A percentile compares a stretch with the other conserved stretches of the same genome.
Conservation (phyloP, 2,797 vertebrate species). For the Crenuchus spilurus region DNA sequence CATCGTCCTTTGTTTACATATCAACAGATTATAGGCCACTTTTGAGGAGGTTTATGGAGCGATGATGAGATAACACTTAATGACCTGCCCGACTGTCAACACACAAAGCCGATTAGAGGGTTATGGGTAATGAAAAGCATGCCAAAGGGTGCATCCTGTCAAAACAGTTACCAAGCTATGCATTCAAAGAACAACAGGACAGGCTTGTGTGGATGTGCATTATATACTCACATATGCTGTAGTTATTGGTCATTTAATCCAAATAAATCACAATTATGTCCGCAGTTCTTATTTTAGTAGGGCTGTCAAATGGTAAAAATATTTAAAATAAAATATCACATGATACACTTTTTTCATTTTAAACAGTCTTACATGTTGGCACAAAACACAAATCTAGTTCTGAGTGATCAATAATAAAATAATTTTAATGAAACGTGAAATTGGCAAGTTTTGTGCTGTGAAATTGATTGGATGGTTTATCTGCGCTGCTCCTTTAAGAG, state of each 20-base stretch:
- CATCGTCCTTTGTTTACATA: conserved; percentile 64
- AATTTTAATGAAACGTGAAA: too few relatives aligned
- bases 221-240: neutral
- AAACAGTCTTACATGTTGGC: too few relatives aligned
- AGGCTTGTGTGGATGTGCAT: neutral
- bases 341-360: too few relatives aligned
- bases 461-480: too few relatives aligned
- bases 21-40: conserved; percentile 65
- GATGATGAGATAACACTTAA: conserved; percentile 67
- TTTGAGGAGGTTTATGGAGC: conserved; percentile 59
- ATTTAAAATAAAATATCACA: too few relatives aligned
- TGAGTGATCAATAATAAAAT: too few relatives aligned
- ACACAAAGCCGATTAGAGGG: conserved; percentile 46
- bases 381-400: too few relatives aligned
- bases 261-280: too few relatives aligned
- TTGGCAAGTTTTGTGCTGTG: too few relatives aligned
- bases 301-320: too few relatives aligned
- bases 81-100: conserved; percentile 47
- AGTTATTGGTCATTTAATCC: neutral
- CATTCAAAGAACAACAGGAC: neutral
- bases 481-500: too few relatives aligned
- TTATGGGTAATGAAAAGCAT: conserved; percentile 18
- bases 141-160: conserved; percentile 27
- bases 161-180: conserved; percentile 19
- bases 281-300: too few relatives aligned